These are phyloP conservation scores for Nycticebus coucang DNA, from an alignment of 2,113 vertebrate genomes.

Conservation along the genomic window DNA sequence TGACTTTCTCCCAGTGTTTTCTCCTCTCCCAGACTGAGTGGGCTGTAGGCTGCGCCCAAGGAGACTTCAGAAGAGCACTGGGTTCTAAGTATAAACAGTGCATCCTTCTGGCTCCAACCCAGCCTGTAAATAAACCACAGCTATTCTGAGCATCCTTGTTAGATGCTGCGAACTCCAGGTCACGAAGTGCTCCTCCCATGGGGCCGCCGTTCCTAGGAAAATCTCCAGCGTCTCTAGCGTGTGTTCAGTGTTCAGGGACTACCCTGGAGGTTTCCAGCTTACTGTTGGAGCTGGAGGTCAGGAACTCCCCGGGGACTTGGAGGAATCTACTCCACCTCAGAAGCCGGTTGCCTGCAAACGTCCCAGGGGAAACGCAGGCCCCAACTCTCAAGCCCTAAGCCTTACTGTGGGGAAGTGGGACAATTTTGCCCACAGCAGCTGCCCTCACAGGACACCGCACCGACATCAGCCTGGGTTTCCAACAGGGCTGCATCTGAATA, in stretches of 20 bases:
- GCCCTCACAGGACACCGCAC: rapidly evolving
- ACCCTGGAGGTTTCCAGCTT: background rate
- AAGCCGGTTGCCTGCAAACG: background rate
- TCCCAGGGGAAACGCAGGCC: rapidly evolving
- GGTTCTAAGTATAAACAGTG: background rate
- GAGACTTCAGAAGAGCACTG: background rate
- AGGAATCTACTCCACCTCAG: too few species aligned
- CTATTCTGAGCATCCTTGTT: background rate
- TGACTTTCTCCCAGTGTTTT: background rate
- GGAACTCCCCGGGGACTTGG: background rate
- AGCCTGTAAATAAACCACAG: background rate
- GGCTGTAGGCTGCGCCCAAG: too few species aligned
- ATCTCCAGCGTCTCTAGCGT: background rate
- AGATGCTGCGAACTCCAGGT: background rate
- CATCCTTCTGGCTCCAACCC: background rate
- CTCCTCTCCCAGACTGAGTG: background rate
- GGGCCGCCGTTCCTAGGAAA: background rate
- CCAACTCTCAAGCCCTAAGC: background rate
- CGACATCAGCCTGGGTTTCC: background rate
- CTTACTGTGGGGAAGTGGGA: background rate
- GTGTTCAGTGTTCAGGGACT: background rate
- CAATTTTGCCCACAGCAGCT: rapidly evolving
- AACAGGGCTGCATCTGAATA: rapidly evolving
- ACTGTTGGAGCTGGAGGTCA: background rate
- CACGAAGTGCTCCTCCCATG: rapidly evolving